phyloP scores from a whole-genome alignment of 2,113 vertebrate genomes.

The Speoplatyrhinus poulsoni region DNA sequence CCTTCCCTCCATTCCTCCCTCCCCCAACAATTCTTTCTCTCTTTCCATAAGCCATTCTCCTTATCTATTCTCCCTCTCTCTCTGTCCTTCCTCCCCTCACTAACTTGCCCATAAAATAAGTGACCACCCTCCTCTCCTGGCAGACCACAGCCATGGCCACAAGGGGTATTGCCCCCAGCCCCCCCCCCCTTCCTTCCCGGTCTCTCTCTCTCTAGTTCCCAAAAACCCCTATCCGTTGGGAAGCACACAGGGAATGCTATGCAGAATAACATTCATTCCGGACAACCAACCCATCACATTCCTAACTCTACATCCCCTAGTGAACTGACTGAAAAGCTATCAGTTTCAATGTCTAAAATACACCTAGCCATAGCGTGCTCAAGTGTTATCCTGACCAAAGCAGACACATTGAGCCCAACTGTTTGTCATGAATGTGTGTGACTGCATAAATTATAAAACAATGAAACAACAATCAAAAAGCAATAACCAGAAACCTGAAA shows the following conservation, averaged over 20 bases:
- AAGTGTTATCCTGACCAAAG: too few species aligned
- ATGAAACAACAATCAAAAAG: neutral
- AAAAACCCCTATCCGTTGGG: slow-evolving; percentile 3
- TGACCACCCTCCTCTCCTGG: slow-evolving; percentile 53
- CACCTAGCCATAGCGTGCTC: too few species aligned
- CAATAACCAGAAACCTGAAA: neutral
- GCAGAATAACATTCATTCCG: neutral
- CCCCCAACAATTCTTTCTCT: slow-evolving; percentile 2
- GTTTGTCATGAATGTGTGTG: too few species aligned
- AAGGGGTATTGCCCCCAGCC: slow-evolving; percentile 42
- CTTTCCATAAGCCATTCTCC: neutral
- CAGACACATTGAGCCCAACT: too few species aligned
- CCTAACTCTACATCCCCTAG: neutral
- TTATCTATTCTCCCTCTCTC: neutral
- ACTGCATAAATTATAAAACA: neutral
- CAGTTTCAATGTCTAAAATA: too few species aligned
- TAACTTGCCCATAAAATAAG: neutral
- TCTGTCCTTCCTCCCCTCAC: neutral
- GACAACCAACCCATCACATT: neutral
- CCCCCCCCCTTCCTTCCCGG: slow-evolving; percentile 7
- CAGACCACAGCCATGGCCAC: slow-evolving; percentile 26
- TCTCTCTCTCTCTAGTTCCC: slow-evolving; percentile 8
- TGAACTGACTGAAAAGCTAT: neutral
- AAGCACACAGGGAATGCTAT: slow-evolving; percentile 19
- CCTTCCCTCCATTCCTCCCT: neutral